Conservation (phyloP, 2,113 vertebrate genomes). For the Ptilonorhynchus violaceus region DNA sequence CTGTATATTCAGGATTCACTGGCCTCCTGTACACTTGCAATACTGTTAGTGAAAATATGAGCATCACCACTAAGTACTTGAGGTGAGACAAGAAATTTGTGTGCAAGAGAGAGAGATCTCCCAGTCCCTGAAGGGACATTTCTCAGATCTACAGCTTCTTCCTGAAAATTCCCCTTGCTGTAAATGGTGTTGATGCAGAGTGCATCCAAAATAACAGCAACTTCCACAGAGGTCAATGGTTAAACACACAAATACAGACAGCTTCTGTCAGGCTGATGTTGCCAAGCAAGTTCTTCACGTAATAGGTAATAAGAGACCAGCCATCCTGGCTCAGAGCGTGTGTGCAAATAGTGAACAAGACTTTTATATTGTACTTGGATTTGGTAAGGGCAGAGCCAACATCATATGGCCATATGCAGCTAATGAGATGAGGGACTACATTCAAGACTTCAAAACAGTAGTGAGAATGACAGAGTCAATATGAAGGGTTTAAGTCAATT, state of each 20-base stretch:
- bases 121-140: neutral
- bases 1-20: neutral
- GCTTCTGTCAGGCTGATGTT: neutral
- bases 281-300: neutral
- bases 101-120: neutral
- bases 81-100: neutral
- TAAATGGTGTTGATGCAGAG: neutral
- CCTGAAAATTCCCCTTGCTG: neutral
- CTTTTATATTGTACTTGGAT: neutral
- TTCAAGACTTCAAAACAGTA: neutral
- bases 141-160: neutral
- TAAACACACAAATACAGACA: neutral
- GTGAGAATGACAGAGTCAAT: neutral
- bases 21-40: neutral
- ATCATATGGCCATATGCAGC: neutral
- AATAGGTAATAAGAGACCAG: neutral
- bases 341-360: neutral
- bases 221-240: neutral
- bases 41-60: neutral
- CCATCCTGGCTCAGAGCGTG: neutral
- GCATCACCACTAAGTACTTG: neutral
- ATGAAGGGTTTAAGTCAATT: neutral
- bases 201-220: neutral
- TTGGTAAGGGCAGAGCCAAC: neutral
- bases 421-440: neutral